phyloP scores from a whole-genome alignment of 2,113 vertebrate genomes.

The Silurus asotus region DNA sequence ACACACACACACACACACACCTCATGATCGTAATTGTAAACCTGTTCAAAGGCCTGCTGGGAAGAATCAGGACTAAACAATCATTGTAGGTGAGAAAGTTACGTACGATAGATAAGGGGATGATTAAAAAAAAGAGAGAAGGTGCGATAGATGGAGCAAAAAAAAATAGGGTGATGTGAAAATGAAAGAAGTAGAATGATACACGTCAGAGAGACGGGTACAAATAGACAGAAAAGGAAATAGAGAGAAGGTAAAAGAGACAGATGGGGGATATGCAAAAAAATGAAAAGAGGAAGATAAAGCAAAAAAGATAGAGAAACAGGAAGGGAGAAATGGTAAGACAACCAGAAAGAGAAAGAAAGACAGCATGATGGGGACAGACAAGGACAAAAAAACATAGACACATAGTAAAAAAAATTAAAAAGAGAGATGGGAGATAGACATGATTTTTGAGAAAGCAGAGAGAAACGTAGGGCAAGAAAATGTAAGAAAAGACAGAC shows the following conservation, averaged over 20 bases:
- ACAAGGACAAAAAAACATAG: neutral
- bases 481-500: neutral
- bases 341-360: neutral
- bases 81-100: neutral
- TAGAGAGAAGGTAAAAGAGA: too few relatives aligned
- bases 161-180: neutral
- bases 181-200: neutral
- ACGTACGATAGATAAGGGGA: neutral
- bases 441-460: too few relatives aligned
- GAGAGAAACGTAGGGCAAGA: neutral
- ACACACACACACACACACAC: conserved; percentile 11
- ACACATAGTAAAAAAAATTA: neutral
- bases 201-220: neutral
- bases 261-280: neutral
- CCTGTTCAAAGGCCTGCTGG: conserved; percentile 37
- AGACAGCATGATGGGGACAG: too few relatives aligned
- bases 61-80: conserved; percentile 22
- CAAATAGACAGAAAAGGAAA: neutral
- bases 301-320: neutral
- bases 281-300: neutral
- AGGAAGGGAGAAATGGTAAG: neutral
- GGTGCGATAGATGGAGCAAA: conserved; percentile 39
- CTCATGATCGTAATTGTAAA: conserved; percentile 24
- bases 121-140: neutral
- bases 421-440: neutral